These are phyloP conservation scores for Allygus modestus DNA, from an alignment of 2,888 invertebrate species.

Conservation along the genomic window DNA sequence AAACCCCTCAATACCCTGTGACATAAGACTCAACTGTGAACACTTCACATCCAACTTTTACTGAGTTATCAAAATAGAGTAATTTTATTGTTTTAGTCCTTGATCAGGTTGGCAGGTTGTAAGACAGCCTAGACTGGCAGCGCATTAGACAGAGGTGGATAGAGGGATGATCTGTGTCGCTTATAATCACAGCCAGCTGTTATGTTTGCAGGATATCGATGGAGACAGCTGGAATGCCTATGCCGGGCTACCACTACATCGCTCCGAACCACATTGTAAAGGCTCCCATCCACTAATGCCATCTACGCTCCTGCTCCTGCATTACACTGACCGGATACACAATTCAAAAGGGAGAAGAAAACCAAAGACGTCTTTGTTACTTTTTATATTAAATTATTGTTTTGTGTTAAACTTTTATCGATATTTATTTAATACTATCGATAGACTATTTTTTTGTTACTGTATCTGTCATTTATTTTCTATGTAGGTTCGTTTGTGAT, in stretches of 20 bases:
- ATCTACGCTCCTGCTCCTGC: constrained; percentile 3
- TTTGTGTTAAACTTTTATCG: constrained; percentile 34
- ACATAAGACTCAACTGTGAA: too few species aligned
- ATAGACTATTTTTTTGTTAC: constrained; percentile 45
- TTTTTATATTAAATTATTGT: constrained; percentile 54
- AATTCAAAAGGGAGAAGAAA: constrained; percentile 46
- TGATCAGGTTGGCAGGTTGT: too few species aligned
- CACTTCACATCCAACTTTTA: too few species aligned
- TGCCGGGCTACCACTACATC: constrained; percentile 95
- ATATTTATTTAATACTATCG: constrained; percentile 51
- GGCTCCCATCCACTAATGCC: constrained; percentile 89
- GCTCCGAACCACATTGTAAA: constrained; percentile 95
- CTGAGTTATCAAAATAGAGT: too few species aligned
- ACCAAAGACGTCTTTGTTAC: constrained; percentile 61
- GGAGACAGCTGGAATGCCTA: constrained; percentile 95
- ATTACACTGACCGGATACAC: constrained; percentile 30
- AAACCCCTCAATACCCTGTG: too few species aligned
- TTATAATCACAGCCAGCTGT: too few species aligned
- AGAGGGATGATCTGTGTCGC: too few species aligned
- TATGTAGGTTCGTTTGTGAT: constrained; percentile 52
- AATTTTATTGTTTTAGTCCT: too few species aligned
- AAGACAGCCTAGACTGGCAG: too few species aligned
- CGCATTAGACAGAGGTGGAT: too few species aligned
- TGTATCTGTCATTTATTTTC: constrained; percentile 52
- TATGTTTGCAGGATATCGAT: constrained; percentile 92